Conservation (phyloP, 2,113 vertebrate species). For the Lates calcarifer region DNA sequence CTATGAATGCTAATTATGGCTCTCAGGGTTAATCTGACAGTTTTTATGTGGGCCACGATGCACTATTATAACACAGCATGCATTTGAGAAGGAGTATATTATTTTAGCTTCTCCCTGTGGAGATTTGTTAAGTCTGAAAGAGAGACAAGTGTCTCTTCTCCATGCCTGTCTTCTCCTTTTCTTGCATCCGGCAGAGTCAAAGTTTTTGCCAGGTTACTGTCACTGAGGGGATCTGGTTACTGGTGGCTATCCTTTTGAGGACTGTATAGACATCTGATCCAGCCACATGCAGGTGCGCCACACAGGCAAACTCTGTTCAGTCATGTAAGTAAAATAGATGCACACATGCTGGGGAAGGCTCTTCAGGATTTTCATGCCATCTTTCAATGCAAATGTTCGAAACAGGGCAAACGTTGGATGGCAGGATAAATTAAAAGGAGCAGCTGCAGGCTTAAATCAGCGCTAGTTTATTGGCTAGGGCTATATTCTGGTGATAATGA, state of each 20-base stretch:
- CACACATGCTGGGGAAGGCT: conserved; percentile 7
- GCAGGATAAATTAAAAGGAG: conserved; percentile 38
- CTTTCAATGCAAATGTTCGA: conserved; percentile 19
- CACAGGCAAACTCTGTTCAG: conserved; percentile 54
- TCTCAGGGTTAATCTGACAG: conserved; percentile 66
- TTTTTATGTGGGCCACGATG: conserved; percentile 71
- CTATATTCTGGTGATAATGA: conserved; percentile 23
- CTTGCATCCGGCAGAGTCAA: conserved; percentile 16
- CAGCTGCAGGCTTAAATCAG: conserved; percentile 48
- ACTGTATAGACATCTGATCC: conserved; percentile 56
- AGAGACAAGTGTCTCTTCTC: conserved; percentile 41
- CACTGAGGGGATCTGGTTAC: conserved; percentile 63
- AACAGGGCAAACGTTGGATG: conserved; percentile 21
- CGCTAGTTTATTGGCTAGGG: conserved; percentile 25
- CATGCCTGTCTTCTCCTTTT: conserved; percentile 13
- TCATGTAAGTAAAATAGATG: conserved; percentile 56
- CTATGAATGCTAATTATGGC: conserved; percentile 69
- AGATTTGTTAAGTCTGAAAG: conserved; percentile 36
- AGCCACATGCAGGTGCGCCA: conserved; percentile 59
- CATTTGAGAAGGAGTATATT: conserved; percentile 61
- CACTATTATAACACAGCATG: conserved; percentile 49
- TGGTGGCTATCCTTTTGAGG: conserved; percentile 56
- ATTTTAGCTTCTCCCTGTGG: conserved; percentile 57
- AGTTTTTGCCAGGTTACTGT: conserved; percentile 56
- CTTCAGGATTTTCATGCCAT: conserved; percentile 23